Evolutionary conservation across 2,797 vertebrate species (phyloP).

Genomic region (Melanotaenia trifasciata): DNA sequence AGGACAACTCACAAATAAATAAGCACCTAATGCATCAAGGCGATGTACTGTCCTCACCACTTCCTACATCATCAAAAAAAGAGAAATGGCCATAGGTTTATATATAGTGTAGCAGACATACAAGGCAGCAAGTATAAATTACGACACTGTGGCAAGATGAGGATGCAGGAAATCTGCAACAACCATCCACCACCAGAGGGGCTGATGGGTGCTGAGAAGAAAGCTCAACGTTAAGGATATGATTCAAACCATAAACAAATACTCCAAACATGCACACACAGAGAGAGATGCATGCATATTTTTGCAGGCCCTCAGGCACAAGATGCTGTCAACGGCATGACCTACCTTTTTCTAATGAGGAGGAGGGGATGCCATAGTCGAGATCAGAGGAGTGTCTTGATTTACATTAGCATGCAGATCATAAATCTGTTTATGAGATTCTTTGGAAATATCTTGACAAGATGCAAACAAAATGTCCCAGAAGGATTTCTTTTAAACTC

Average conservation of each 20-base stretch:
- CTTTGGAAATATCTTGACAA: neutral
- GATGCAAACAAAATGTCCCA: neutral
- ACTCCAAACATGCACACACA: neutral
- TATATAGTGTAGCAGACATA: neutral
- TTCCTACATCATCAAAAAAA: neutral
- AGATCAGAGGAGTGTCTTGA: slow-evolving; percentile 31
- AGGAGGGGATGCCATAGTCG: slow-evolving; percentile 10
- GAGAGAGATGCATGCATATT: neutral
- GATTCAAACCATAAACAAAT: neutral
- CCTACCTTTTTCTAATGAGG: slow-evolving; percentile 41
- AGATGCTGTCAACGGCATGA: slow-evolving; percentile 11
- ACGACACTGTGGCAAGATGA: neutral
- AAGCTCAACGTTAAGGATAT: neutral
- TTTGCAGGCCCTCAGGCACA: neutral
- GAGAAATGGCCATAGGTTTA: neutral
- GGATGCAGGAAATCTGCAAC: neutral
- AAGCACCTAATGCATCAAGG: neutral
- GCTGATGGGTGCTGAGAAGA: neutral
- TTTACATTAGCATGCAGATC: slow-evolving; percentile 16
- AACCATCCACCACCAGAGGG: neutral
- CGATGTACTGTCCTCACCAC: neutral
- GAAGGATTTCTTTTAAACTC: neutral
- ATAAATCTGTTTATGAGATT: neutral
- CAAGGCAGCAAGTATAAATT: neutral
- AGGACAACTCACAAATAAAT: too few species aligned